These are phyloP conservation scores for Dallia pectoralis DNA, from an alignment of 2,797 vertebrate species.

Conservation along the genomic window DNA sequence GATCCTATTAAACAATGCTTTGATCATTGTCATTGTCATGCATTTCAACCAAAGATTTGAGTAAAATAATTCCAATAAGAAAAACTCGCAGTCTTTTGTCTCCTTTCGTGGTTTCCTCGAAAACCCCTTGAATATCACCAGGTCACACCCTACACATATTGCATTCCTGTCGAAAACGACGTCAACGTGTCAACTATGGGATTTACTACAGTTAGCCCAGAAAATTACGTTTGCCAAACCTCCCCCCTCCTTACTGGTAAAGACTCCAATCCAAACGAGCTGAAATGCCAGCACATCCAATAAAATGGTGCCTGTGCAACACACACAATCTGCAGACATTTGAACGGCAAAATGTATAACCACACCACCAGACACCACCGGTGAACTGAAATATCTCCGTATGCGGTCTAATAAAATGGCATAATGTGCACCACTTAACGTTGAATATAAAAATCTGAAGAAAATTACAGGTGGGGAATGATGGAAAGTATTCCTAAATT, in stretches of 20 bases:
- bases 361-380: neutral
- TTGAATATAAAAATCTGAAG: slow-evolving; percentile 13
- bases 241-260: slow-evolving; percentile 23
- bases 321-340: slow-evolving; percentile 15
- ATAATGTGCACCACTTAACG: slow-evolving; percentile 40
- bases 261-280: slow-evolving; percentile 12
- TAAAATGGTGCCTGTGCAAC: slow-evolving; percentile 11
- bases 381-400: slow-evolving; percentile 17
- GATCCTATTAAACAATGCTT: neutral
- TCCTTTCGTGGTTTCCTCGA: neutral
- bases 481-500: slow-evolving; percentile 15
- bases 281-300: slow-evolving; percentile 26
- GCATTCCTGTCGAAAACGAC: slow-evolving; percentile 30
- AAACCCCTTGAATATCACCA: slow-evolving; percentile 20
- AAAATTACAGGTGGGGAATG: neutral
- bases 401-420: slow-evolving; percentile 50
- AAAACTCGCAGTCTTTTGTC: slow-evolving; percentile 21
- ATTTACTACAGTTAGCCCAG: slow-evolving; percentile 32
- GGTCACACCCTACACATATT: slow-evolving; percentile 29
- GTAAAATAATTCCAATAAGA: slow-evolving; percentile 12
- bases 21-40: slow-evolving; percentile 19
- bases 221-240: slow-evolving; percentile 26
- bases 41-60: neutral
- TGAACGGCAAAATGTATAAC: neutral
- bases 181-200: slow-evolving; percentile 41